Conservation (phyloP, 2,113 vertebrate species). For the Cygnus atratus region DNA sequence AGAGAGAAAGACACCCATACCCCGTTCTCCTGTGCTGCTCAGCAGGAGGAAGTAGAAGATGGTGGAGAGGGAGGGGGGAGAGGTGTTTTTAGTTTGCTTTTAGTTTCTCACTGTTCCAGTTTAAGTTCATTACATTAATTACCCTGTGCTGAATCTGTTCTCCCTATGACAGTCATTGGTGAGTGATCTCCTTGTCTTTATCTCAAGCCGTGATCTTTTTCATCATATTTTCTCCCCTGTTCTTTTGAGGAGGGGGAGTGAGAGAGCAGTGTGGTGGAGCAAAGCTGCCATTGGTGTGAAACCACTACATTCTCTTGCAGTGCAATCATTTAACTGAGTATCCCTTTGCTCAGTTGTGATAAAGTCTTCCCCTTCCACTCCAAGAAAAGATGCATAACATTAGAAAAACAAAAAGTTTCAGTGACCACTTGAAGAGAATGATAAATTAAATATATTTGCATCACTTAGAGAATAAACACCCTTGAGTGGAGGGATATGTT, state of each 20-base stretch:
- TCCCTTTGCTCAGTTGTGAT: neutral
- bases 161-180: neutral
- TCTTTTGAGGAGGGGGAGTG: neutral
- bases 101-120: neutral
- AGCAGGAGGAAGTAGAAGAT: too few species aligned
- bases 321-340: neutral
- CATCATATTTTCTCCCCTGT: neutral
- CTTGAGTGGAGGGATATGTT: neutral
- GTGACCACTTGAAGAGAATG: neutral
- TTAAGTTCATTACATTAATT: neutral
- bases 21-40: neutral
- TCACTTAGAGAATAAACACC: neutral
- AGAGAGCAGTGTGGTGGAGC: neutral
- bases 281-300: too few species aligned
- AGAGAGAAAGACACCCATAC: too few species aligned
- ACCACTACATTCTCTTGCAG: neutral
- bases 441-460: neutral
- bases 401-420: neutral
- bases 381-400: neutral
- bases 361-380: neutral
- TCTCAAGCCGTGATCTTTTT: neutral
- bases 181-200: neutral
- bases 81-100: neutral
- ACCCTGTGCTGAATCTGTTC: neutral
- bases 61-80: neutral